Base-by-base conservation (phyloP, 1,140 invertebrate genomes). In the Pteromalus puparum region DNA sequence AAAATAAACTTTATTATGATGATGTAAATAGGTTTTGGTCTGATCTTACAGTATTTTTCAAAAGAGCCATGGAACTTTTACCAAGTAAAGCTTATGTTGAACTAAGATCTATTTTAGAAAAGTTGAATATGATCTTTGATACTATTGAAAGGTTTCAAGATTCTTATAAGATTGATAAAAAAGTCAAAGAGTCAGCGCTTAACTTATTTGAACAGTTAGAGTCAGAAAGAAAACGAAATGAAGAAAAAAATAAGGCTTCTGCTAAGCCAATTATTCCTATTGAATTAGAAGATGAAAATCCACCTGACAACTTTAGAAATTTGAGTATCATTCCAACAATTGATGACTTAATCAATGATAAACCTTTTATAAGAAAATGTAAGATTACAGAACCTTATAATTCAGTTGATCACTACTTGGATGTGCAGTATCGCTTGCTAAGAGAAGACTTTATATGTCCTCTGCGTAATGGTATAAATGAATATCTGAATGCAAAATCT, bases 361-460 rank as follows among this genome's bases (percentile, higher is more conserved):
- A 26, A 18, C 42, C 46, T 0, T 72, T 26, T 15, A n/a, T 96
- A 13, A 91, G 95, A 5, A 91, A 93, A 15, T 96, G 96, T 89
- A 94, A 95, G 67, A 89, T 94, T 0, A 87, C 94, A 42, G 96
- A 95, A 3, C 87, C 91, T 0, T 97, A 96, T 90, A 86, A 91
- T 7, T 91, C 94, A 89, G 92, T 95, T 0, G 93, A 96, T 38
- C 94, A 97, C 86, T 98, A 98, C 89, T 90, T 98, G 18, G 96
- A 97, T 88, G 93, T 96, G 0, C 97, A 98, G 87, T 97, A 96
- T 88, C 91, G 96, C 13, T 91, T 97, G 3, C 90, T 98, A 30
- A 90, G 96, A 13, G 96, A 97, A 92, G 97, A 98, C 90, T 96
- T 96, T 91, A 92, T 95, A 67, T 89, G 89, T 0, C 95, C 95